Percentiles rank a stretch among this genome's conserved stretches.
These are phyloP conservation scores for Tragelaphus scriptus DNA, from an alignment of 2,113 vertebrate genomes.

Conservation along the genomic window DNA sequence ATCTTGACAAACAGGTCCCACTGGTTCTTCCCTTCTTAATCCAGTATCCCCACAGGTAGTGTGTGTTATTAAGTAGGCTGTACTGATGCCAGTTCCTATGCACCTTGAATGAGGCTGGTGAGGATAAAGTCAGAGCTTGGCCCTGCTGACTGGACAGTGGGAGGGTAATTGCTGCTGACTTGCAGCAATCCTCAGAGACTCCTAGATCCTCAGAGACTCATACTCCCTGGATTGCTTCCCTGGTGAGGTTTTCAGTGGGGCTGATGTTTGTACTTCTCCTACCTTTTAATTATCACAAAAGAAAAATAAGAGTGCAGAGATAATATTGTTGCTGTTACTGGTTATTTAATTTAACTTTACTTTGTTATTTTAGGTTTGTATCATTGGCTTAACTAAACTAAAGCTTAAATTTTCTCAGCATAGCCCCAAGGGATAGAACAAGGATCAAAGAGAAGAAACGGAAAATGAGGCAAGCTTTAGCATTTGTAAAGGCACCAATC, in stretches of 20 bases:
- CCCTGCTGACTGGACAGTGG: background rate
- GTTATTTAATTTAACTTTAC: conserved; percentile 24
- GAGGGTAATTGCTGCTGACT: background rate
- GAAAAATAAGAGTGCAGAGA: background rate
- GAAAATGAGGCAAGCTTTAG: background rate
- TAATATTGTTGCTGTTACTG: background rate
- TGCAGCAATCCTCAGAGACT: background rate
- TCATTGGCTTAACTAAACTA: background rate
- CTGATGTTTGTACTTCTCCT: background rate
- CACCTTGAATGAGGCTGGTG: background rate
- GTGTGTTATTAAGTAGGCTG: background rate
- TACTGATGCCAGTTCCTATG: background rate
- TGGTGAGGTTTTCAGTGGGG: background rate
- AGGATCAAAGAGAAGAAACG: background rate
- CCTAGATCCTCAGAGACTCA: background rate
- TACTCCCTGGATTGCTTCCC: background rate
- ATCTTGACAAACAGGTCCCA: conserved; percentile 33
- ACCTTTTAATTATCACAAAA: conserved; percentile 31
- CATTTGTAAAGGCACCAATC: background rate
- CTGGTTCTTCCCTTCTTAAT: conserved; percentile 22
- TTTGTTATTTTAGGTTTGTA: conserved; percentile 16
- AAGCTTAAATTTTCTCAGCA: conserved; percentile 16
- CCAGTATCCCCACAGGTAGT: background rate
- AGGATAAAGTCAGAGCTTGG: background rate
- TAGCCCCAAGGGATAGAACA: background rate